These are phyloP conservation scores for Drosophila neotestacea DNA, from an alignment of 2,888 invertebrate species.

Conservation along the genomic window DNA sequence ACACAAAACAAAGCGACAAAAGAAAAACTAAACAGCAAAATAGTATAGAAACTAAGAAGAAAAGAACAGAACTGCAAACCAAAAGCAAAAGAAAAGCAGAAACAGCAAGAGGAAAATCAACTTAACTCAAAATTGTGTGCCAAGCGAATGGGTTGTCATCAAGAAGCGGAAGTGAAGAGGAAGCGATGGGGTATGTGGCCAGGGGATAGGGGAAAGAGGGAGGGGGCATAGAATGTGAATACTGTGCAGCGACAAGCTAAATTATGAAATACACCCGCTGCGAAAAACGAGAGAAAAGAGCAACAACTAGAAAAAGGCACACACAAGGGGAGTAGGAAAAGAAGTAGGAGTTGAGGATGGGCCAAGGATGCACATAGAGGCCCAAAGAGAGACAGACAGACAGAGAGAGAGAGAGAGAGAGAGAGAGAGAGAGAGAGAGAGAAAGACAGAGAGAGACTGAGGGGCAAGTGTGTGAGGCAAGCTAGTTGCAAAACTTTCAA, in stretches of 20 bases:
- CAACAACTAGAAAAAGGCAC: conserved; percentile 2
- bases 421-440: not conserved
- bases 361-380: not conserved
- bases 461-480: conserved; percentile 1
- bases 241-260: conserved; percentile 59
- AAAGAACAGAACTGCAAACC: conserved; percentile 18
- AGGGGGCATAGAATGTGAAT: conserved; percentile 32
- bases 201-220: not conserved
- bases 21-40: conserved; percentile 3
- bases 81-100: conserved; percentile 16
- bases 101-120: conserved; percentile 57
- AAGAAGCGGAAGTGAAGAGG: not conserved
- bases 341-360: too few species aligned
- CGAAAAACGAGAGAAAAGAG: conserved; percentile 31
- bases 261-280: conserved; percentile 70
- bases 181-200: not conserved
- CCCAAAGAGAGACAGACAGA: not conserved
- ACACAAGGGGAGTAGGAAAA: not conserved
- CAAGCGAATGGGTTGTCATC: conserved; percentile 22
- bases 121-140: conserved; percentile 67
- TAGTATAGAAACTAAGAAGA: conserved; percentile 9
- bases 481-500: conserved; percentile 53
- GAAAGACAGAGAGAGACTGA: too few species aligned
- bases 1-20: conserved; percentile 47
- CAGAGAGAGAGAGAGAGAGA: not conserved